Evolutionary conservation across 2,888 invertebrate species (phyloP), one percentile per base, ranked within the genome.

Genomic region (Nyleta sp.): DNA sequence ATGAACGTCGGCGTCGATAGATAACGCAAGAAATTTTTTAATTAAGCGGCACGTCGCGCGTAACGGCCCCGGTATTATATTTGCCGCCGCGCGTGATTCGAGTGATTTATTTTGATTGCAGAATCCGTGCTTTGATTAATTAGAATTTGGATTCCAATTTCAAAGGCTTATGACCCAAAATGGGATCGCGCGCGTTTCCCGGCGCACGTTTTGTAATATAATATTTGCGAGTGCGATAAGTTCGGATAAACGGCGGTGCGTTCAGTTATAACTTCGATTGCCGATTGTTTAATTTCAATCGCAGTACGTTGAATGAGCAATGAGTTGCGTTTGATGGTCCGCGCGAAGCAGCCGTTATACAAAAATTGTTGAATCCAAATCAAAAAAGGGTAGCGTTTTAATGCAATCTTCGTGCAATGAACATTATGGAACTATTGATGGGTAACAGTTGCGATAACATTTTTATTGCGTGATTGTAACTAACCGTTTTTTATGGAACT

Each of bases 71-170:
- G 24, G 42, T 38, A 53, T 46, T 67, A 67, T 46, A 44, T 57
- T 17, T 38, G 38, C 48, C 35, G 8, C 5, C 22, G 48, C 17
- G 22, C 68, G 68, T 57, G 46, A 67, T 55, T 11, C 55, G 15
- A 18, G 55, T 40, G 59, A 59, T 68, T 68, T 68, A 68, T 68
- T 68, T 59, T 50, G 67, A 68, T 59, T 68, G 57, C 59, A 48
- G 50, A 48, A 22, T 24, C 44, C 38, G 57, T 50, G 57, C 40
- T 40, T 59, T 59, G 68, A 68, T 59, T 68, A 57, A 68, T 68
- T 68, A 50, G 59, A 68, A 59, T 40, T 59, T 24, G 50, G 48
- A 59, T 68, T 68, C 59, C 59, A 68, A 50, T 68, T 59, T 42
- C 40, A 59, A 59, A 57, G 50, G 59, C 48, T 57, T 68, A 68